These are phyloP conservation scores for Gastrophysa polygoni DNA, from an alignment of 2,888 invertebrate species.

Conservation along the genomic window DNA sequence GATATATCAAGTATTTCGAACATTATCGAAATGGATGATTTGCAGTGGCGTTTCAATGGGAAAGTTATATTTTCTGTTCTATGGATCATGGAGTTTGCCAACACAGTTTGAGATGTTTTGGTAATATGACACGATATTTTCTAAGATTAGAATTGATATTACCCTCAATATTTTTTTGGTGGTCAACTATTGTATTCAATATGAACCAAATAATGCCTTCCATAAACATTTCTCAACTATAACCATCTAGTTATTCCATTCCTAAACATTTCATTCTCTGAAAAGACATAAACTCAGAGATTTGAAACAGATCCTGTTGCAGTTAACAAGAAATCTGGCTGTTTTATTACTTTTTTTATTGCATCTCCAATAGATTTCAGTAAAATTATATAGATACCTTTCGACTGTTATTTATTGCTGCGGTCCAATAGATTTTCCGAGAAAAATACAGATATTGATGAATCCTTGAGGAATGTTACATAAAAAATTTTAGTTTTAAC, in stretches of 20 bases:
- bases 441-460: not conserved
- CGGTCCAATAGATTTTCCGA: not conserved
- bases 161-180: too few species aligned
- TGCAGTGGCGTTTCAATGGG: too few species aligned
- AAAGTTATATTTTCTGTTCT: too few species aligned
- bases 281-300: not conserved
- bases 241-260: too few species aligned
- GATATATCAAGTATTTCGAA: too few species aligned
- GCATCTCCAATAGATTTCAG: not conserved
- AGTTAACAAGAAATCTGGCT: not conserved
- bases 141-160: too few species aligned
- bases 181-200: too few species aligned
- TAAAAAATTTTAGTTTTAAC: not conserved
- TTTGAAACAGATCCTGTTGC: not conserved
- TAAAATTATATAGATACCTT: not conserved
- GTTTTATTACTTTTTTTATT: constrained; percentile 1
- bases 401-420: not conserved
- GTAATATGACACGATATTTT: too few species aligned
- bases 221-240: not conserved
- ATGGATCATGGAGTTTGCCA: too few species aligned
- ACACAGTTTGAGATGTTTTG: too few species aligned
- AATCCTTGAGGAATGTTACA: not conserved
- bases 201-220: not conserved
- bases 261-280: not conserved
- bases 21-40: too few species aligned